Conservation (phyloP, 1,140 invertebrate species). For the Calliopsis andreniformis region DNA sequence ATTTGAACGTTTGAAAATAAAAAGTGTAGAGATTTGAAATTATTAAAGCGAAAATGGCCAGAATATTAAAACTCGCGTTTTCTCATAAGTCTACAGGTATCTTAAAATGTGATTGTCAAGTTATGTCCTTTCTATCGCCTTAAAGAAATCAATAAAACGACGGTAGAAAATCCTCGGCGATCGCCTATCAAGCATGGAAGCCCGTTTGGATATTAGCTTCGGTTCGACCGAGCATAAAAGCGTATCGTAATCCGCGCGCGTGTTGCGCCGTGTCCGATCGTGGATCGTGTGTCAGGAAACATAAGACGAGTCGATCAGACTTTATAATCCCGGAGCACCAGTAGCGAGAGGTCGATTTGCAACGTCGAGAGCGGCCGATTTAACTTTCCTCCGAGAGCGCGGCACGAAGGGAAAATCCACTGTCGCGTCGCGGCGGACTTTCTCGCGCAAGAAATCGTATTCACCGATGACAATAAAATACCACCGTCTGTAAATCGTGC, state of each 20-base stretch:
- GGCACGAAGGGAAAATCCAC: constrained; percentile 32
- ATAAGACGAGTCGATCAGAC: constrained; percentile 69
- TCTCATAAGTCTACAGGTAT: background rate
- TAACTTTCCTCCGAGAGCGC: constrained; percentile 35
- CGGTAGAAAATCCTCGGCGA: background rate
- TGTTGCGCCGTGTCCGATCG: background rate
- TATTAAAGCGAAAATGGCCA: no score
- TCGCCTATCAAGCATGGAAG: constrained; percentile 68
- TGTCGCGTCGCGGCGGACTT: constrained; percentile 22
- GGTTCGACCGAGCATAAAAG: constrained; percentile 22
- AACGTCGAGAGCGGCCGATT: constrained; percentile 25
- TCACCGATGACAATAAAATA: constrained; percentile 41
- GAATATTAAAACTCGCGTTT: no score
- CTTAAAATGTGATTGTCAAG: background rate
- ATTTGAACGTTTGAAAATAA: no score
- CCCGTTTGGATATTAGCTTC: constrained; percentile 52
- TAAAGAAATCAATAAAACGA: background rate
- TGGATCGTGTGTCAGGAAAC: constrained; percentile 72
- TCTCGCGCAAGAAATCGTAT: constrained; percentile 50
- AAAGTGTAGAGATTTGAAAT: no score
- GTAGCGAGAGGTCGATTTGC: constrained; percentile 35
- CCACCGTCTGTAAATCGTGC: constrained; percentile 30
- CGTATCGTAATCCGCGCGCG: constrained; percentile 47
- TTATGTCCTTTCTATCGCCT: background rate
- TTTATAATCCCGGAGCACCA: constrained; percentile 29